Percentiles rank a stretch among this genome's conserved stretches.
These are phyloP conservation scores for Coelopa frigida DNA, from an alignment of 1,140 invertebrate species.

Conservation along the genomic window DNA sequence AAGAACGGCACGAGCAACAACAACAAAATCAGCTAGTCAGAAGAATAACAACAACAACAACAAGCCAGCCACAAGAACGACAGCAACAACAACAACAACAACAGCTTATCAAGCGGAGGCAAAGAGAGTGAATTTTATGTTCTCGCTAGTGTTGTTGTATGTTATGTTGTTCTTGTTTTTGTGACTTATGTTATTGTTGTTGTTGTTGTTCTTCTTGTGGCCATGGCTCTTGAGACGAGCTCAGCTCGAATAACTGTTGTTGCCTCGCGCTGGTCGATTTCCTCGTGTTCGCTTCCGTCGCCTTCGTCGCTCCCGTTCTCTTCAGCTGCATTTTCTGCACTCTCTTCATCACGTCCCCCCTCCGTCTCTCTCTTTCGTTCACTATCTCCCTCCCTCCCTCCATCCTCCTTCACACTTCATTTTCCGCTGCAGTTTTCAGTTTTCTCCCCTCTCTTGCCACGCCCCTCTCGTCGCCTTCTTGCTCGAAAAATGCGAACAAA, in stretches of 20 bases:
- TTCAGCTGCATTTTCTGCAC: too few species aligned
- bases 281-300: too few species aligned
- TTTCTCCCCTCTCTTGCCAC: neutral
- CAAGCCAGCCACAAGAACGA: neutral
- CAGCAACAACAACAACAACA: neutral
- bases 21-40: neutral
- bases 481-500: conserved; percentile 17
- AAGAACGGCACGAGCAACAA: conserved; percentile 4
- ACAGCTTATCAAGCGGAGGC: neutral
- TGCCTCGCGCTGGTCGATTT: too few species aligned
- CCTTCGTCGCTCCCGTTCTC: too few species aligned
- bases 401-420: neutral
- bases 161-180: too few species aligned
- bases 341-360: too few species aligned
- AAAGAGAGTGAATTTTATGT: neutral
- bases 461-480: neutral
- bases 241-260: too few species aligned
- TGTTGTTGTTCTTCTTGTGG: too few species aligned
- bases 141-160: neutral
- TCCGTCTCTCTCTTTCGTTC: too few species aligned
- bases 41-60: neutral
- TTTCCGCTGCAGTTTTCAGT: neutral
- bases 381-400: too few species aligned
- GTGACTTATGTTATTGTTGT: too few species aligned
- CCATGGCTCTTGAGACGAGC: too few species aligned